Evolutionary conservation across 1,140 invertebrate species (phyloP).

Genomic region (Cyrtorhinus lividipennis): DNA sequence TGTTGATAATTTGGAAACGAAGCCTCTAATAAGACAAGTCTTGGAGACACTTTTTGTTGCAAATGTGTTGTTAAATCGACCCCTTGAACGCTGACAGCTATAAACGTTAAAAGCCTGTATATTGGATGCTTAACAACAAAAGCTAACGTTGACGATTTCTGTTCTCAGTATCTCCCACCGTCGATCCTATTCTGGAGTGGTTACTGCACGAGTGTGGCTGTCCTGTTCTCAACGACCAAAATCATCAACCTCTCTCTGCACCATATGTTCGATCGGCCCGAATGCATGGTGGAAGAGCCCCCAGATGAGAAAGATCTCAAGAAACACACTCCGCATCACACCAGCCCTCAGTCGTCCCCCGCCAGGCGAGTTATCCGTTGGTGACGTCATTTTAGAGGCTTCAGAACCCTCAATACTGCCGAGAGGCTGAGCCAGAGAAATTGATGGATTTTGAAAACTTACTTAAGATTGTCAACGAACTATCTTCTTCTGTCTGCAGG

Average conservation of each 20-base stretch:
- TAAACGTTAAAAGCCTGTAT: no score
- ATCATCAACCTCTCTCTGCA: slow-evolving; percentile 82
- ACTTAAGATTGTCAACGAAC: background rate
- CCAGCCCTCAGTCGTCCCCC: slow-evolving; percentile 10
- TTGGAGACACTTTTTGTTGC: no score
- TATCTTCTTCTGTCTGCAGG: slow-evolving; percentile 28
- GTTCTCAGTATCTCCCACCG: slow-evolving; percentile 68
- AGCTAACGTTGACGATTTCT: no score
- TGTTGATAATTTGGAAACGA: no score
- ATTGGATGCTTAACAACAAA: no score
- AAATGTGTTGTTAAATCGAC: no score
- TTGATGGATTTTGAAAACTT: no score
- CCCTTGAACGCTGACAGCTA: no score
- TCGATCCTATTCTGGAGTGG: slow-evolving; percentile 71
- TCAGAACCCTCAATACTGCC: no score
- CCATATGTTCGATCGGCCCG: slow-evolving; percentile 87
- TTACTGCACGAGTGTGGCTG: slow-evolving; percentile 67
- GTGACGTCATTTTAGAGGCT: no score
- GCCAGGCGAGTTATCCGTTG: slow-evolving; percentile 12
- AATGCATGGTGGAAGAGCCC: slow-evolving; percentile 54
- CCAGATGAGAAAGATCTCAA: slow-evolving; percentile 16
- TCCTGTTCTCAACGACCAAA: slow-evolving; percentile 73
- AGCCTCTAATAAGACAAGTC: no score
- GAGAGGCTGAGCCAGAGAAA: no score
- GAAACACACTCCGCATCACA: slow-evolving; percentile 16